phyloP scores from a whole-genome alignment of 2,888 invertebrate genomes.

The Cheilosia pagana region DNA sequence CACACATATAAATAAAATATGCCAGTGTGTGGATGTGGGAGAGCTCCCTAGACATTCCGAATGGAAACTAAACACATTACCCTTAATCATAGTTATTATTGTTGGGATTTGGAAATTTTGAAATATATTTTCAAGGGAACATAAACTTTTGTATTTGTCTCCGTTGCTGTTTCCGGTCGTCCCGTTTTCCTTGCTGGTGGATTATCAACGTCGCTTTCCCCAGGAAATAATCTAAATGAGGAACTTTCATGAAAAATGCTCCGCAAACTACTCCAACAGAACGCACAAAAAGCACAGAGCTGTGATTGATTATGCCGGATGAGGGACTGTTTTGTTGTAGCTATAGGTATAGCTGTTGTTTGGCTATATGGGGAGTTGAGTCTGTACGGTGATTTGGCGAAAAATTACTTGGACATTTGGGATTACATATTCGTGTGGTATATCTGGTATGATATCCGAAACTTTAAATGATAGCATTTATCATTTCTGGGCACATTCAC shows the following conservation, averaged over 20 bases:
- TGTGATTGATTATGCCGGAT: conserved; percentile 59
- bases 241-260: conserved; percentile 53
- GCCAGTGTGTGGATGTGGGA: not conserved
- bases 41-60: not conserved
- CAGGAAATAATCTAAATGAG: conserved; percentile 57
- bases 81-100: conserved; percentile 60
- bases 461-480: conserved; percentile 36
- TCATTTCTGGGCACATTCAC: conserved; percentile 20
- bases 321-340: conserved; percentile 26
- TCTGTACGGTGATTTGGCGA: conserved; percentile 38
- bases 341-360: not conserved
- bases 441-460: not conserved
- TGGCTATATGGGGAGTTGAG: not conserved
- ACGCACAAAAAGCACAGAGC: conserved; percentile 4
- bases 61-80: conserved; percentile 51
- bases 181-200: conserved; percentile 27
- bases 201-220: conserved; percentile 40
- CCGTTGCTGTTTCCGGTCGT: conserved; percentile 50
- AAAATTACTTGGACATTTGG: conserved; percentile 54
- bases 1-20: conserved; percentile 1
- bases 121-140: conserved; percentile 58
- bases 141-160: conserved; percentile 59
- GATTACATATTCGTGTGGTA: conserved; percentile 36
- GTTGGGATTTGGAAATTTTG: conserved; percentile 59
- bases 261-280: conserved; percentile 35